A percentile compares a stretch with the other conserved stretches of the same genome.
These are phyloP conservation scores for Potamilus streckersoni DNA, from an alignment of 1,140 invertebrate genomes.

Conservation along the genomic window DNA sequence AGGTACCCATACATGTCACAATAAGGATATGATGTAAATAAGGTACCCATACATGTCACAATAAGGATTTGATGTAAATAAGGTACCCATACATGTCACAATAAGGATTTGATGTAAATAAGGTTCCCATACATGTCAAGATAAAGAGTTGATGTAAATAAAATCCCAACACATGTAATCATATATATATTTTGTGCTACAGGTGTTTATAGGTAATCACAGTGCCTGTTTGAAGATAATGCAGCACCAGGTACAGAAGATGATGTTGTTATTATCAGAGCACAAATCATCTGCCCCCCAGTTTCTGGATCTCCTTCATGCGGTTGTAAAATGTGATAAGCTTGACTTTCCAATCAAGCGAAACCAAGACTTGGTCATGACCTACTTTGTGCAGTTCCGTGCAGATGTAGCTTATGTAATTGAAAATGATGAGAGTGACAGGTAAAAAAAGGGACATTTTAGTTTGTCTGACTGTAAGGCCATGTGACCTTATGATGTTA, in stretches of 20 bases:
- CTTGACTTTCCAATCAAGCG: slow-evolving; percentile 58
- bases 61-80: too few relatives aligned
- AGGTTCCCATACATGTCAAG: too few relatives aligned
- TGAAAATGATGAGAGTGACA: slow-evolving; percentile 38
- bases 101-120: too few relatives aligned
- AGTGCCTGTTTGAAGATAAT: slow-evolving; percentile 55
- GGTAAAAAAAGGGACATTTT: slow-evolving; percentile 24
- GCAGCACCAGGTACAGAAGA: slow-evolving; percentile 49
- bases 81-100: too few relatives aligned
- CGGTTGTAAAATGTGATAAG: slow-evolving; percentile 59
- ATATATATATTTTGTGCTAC: neutral
- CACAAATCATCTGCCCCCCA: slow-evolving; percentile 46
- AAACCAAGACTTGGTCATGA: slow-evolving; percentile 63
- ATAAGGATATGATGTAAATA: too few relatives aligned
- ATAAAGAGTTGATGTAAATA: too few relatives aligned
- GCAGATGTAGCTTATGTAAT: slow-evolving; percentile 53
- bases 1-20: too few relatives aligned
- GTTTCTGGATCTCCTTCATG: slow-evolving; percentile 58
- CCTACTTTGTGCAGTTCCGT: slow-evolving; percentile 61
- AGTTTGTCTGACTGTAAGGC: neutral
- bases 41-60: too few relatives aligned
- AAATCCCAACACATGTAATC: too few relatives aligned
- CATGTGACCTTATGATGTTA: neutral
- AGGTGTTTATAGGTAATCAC: slow-evolving; percentile 61
- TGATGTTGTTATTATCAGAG: slow-evolving; percentile 47